Evolutionary conservation across 2,797 vertebrate genomes (phyloP).

Genomic region (Cryptoblepharus egeriae): DNA sequence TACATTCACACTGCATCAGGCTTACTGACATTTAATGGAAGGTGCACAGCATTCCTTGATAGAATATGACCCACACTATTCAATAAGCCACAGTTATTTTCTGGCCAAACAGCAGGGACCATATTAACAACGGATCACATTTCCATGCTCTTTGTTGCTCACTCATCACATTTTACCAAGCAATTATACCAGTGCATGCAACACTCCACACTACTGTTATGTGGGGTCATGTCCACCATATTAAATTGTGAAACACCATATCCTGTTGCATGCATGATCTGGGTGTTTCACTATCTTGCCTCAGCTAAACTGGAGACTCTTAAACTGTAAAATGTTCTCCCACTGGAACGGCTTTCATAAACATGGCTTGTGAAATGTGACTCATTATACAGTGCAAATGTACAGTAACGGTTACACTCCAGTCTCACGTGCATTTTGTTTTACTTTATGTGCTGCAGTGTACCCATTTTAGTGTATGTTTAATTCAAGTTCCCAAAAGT

Average conservation of each 20-base stretch:
- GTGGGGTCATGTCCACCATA: background rate
- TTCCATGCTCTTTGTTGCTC: background rate
- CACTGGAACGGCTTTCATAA: background rate
- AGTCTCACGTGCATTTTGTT: background rate
- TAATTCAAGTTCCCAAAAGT: constrained; percentile 40
- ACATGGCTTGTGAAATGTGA: background rate
- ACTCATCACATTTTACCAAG: background rate
- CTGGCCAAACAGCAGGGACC: background rate
- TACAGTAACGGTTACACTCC: background rate
- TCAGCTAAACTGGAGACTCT: background rate
- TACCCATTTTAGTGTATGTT: constrained; percentile 13
- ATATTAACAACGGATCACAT: background rate
- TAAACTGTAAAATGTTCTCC: constrained; percentile 25
- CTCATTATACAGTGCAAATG: constrained; percentile 15
- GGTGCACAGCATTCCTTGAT: background rate
- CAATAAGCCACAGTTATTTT: background rate
- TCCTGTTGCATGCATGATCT: rapidly evolving
- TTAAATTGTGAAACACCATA: constrained; percentile 4
- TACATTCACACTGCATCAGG: background rate
- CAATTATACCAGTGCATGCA: background rate
- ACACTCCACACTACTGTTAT: background rate
- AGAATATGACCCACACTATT: background rate
- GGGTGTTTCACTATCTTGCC: background rate
- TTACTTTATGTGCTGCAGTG: constrained; percentile 31
- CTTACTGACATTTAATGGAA: background rate